phyloP scores from a whole-genome alignment of 2,113 vertebrate genomes.

The Dasyornis broadbenti region DNA sequence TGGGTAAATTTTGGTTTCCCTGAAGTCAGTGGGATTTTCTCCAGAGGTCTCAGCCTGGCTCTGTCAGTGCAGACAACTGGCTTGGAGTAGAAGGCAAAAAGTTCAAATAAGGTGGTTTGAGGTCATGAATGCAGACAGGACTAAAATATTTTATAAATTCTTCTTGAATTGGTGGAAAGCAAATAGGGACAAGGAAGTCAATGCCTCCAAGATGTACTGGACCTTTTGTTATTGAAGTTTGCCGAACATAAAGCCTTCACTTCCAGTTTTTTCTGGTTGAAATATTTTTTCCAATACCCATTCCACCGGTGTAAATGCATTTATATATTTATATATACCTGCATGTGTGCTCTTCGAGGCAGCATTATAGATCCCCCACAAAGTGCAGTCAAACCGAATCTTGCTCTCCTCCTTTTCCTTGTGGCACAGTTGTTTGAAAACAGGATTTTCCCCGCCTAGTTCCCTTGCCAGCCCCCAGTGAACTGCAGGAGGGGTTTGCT shows the following conservation, averaged over 20 bases:
- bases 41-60: not conserved
- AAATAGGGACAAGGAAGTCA: not conserved
- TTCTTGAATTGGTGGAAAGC: not conserved
- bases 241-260: not conserved
- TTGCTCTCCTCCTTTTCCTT: not conserved
- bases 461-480: not conserved
- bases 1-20: not conserved
- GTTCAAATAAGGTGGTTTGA: not conserved
- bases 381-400: accelerated
- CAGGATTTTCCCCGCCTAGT: not conserved
- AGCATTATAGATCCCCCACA: not conserved
- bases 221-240: not conserved
- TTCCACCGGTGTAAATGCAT: not conserved
- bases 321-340: not conserved
- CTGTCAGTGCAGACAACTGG: not conserved
- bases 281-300: not conserved
- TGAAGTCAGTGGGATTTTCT: not conserved
- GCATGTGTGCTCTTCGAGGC: too few relatives aligned
- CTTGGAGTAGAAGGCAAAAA: not conserved
- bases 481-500: not conserved
- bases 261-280: not conserved
- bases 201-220: not conserved
- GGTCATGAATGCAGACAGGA: not conserved
- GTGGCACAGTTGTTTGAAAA: not conserved
- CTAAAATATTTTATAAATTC: not conserved